Percentiles rank a stretch among this genome's conserved stretches.
These are phyloP conservation scores for Magallana angulata DNA, from an alignment of 1,140 invertebrate species.

Conservation along the genomic window DNA sequence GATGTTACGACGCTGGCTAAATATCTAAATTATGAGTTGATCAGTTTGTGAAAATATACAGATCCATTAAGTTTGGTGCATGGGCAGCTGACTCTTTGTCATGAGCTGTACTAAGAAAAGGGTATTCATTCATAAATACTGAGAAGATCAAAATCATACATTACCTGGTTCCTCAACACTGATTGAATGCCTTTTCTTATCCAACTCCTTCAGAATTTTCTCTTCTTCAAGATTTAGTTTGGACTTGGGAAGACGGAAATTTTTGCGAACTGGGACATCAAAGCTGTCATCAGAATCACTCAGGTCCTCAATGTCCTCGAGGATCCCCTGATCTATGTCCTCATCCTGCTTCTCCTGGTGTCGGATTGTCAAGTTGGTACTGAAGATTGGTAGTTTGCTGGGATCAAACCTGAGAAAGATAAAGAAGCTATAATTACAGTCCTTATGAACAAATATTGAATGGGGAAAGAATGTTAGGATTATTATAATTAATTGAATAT, in stretches of 20 bases:
- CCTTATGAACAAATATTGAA: no score
- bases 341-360: constrained; percentile 37
- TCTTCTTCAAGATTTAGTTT: background rate
- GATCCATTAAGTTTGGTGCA: no score
- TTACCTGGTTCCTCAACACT: background rate
- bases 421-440: no score
- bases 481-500: no score
- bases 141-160: no score
- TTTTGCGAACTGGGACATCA: background rate
- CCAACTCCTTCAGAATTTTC: background rate
- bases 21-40: no score
- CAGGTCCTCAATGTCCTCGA: constrained; percentile 43
- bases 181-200: background rate
- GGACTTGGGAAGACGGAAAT: constrained; percentile 6
- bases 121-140: no score
- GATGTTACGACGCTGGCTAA: no score
- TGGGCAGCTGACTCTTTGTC: no score
- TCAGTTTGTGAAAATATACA: no score
- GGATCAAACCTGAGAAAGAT: constrained; percentile 41
- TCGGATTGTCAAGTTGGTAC: constrained; percentile 36
- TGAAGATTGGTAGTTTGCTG: constrained; percentile 40
- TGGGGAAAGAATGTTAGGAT: no score
- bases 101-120: no score
- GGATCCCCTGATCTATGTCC: background rate
- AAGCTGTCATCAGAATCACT: background rate